These are phyloP conservation scores for Trogon melanurus DNA, from an alignment of 2,113 vertebrate genomes.

Conservation along the genomic window DNA sequence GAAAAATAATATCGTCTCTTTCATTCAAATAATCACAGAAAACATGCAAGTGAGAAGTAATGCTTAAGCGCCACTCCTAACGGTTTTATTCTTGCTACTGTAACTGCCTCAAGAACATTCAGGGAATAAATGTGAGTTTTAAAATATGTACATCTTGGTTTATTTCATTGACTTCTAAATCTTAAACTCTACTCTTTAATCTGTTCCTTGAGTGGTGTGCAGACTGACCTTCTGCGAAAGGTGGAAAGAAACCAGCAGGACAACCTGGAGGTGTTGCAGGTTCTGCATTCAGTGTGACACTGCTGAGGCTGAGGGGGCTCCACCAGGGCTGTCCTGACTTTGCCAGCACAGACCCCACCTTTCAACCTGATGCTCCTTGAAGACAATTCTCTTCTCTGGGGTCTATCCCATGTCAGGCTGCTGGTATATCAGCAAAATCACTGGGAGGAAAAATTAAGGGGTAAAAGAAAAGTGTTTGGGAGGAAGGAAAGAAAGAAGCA, in stretches of 20 bases:
- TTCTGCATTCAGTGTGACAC: neutral
- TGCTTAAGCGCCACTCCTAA: neutral
- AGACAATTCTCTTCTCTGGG: neutral
- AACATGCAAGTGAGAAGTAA: neutral
- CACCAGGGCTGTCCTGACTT: accelerated
- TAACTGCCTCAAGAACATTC: neutral
- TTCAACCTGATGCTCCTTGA: neutral
- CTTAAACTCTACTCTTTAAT: neutral
- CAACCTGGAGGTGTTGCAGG: neutral
- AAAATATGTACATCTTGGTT: neutral
- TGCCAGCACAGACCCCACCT: neutral
- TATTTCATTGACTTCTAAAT: neutral
- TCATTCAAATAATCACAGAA: neutral
- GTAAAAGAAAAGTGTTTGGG: neutral
- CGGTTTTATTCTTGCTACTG: neutral
- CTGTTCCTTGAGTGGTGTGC: neutral
- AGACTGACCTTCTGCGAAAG: neutral
- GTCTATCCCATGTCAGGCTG: neutral
- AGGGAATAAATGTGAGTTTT: neutral
- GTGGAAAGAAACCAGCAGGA: neutral
- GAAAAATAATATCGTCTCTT: neutral
- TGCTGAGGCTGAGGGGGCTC: neutral
- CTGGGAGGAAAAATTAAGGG: neutral
- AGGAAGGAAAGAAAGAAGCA: neutral
- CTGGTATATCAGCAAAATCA: neutral